Percentiles rank a stretch among this genome's conserved stretches.
Conservation (phyloP, 2,113 vertebrate species). For the Camarhynchus parvulus region DNA sequence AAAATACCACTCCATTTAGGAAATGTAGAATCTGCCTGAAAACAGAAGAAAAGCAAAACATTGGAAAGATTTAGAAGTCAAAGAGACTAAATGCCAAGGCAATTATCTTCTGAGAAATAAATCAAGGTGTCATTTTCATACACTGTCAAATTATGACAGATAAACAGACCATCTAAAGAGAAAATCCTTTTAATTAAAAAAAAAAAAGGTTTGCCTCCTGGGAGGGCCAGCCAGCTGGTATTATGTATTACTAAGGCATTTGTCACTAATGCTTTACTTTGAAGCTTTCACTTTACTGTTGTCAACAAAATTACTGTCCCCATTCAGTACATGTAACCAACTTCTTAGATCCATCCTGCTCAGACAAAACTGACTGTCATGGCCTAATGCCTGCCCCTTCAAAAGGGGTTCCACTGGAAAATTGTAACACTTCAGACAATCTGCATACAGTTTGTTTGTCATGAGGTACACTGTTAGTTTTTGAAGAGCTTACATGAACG, state of each 20-base stretch:
- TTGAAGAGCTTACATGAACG: background rate
- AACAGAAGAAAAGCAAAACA: background rate
- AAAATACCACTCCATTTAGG: background rate
- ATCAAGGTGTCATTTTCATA: slow-evolving; percentile 49
- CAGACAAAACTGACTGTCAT: background rate
- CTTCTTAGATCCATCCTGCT: background rate
- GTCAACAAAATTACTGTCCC: slow-evolving; percentile 22
- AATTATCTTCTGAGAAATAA: slow-evolving; percentile 24
- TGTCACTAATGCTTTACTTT: background rate
- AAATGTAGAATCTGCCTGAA: background rate
- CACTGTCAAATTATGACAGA: slow-evolving; percentile 34
- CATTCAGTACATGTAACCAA: background rate
- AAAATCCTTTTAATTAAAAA: slow-evolving; percentile 16
- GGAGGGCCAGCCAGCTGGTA: slow-evolving; percentile 19
- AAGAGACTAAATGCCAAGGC: background rate
- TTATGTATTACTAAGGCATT: slow-evolving; percentile 18
- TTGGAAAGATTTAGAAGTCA: background rate
- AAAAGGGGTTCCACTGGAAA: background rate
- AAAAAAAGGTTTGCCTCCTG: background rate
- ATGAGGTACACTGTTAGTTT: background rate
- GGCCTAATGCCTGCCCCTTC: background rate
- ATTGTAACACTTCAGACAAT: background rate
- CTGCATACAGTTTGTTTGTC: background rate
- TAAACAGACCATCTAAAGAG: slow-evolving; percentile 21
- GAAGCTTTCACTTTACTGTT: slow-evolving; percentile 12